Evolutionary conservation across 35 echinoderm and acorn worm species (phyloP), one percentile per base, ranked within the genome.

Genomic region (Acanthaster planci): DNA sequence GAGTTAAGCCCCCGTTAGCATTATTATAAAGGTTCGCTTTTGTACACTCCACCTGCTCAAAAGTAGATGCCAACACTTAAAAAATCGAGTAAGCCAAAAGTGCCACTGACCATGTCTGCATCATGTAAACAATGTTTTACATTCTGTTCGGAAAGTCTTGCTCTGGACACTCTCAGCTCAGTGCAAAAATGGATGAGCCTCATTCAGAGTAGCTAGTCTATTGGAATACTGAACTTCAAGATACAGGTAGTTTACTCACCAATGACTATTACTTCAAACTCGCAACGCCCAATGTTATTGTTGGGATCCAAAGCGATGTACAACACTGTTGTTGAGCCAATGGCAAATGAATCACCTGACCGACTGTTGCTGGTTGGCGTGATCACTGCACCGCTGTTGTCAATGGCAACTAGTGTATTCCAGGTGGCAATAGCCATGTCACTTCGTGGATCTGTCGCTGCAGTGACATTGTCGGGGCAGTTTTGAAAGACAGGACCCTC

Each of bases 191-290:
- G n/a, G n/a, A n/a, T n/a, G n/a, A n/a, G n/a, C n/a, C n/a, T n/a
- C n/a, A n/a, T n/a, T n/a, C n/a, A n/a, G n/a, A n/a, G n/a, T n/a
- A n/a, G n/a, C n/a, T 58, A n/a, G n/a, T n/a, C n/a, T n/a, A n/a
- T n/a, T n/a, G n/a, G n/a, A n/a, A 47, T 12, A 47, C 42, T 47
- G 42, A 12, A 47, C 42, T 12, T 6, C 42, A 47, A 47, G 30
- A 39, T 12, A 39, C 18, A 5, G 0, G 27, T 47, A 47, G 42
- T 47, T 21, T 18, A 79, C 77, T 72, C 64, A 72, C 64, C 64
- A 72, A 34, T 8, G 14, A 92, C 85, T 18, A 86, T 92, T 18
- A 92, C 40, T 15, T 81, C 85, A 88, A 92, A 92, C 31, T 60
- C 80, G 78, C 90, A 92, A 19, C 27, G 32, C 15, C 26, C 77